phyloP scores from a whole-genome alignment of 1,140 invertebrate species.

The Anoplophora glabripennis region DNA sequence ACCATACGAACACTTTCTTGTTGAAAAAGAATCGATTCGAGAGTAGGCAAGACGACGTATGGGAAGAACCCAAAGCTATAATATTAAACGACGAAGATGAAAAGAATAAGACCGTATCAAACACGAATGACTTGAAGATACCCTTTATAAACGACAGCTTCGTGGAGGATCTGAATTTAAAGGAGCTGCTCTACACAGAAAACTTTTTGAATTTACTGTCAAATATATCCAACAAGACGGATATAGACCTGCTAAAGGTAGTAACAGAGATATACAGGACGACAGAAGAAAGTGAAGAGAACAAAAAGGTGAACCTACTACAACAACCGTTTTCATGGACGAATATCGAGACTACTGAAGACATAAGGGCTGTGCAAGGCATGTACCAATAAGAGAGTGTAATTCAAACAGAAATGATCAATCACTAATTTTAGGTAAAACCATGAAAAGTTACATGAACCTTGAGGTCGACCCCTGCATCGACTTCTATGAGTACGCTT shows the following conservation, averaged over 20 bases:
- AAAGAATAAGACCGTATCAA: too few relatives aligned
- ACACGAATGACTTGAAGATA: too few relatives aligned
- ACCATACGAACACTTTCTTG: neutral
- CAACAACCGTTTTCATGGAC: neutral
- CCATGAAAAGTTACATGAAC: conserved; percentile 80
- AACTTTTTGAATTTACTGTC: too few relatives aligned
- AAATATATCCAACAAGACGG: too few relatives aligned
- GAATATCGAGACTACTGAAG: neutral
- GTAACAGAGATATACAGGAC: neutral
- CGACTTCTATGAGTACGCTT: conserved; percentile 90
- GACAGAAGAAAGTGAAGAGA: neutral
- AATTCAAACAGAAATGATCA: conserved; percentile 8
- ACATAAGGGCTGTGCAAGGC: neutral
- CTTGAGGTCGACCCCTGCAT: conserved; percentile 73
- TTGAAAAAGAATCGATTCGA: neutral
- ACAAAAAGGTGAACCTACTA: neutral
- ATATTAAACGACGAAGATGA: too few relatives aligned
- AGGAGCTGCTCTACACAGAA: too few relatives aligned
- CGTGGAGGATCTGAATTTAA: too few relatives aligned
- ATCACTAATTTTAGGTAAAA: conserved; percentile 45
- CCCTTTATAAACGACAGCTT: too few relatives aligned
- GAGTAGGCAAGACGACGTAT: neutral
- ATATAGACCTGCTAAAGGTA: too few relatives aligned
- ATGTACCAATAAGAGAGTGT: neutral
- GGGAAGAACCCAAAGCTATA: neutral